Percentiles rank a stretch among this genome's conserved stretches.
These are phyloP conservation scores for Eulemur mongoz DNA, from an alignment of 2,797 vertebrate genomes.

Conservation along the genomic window DNA sequence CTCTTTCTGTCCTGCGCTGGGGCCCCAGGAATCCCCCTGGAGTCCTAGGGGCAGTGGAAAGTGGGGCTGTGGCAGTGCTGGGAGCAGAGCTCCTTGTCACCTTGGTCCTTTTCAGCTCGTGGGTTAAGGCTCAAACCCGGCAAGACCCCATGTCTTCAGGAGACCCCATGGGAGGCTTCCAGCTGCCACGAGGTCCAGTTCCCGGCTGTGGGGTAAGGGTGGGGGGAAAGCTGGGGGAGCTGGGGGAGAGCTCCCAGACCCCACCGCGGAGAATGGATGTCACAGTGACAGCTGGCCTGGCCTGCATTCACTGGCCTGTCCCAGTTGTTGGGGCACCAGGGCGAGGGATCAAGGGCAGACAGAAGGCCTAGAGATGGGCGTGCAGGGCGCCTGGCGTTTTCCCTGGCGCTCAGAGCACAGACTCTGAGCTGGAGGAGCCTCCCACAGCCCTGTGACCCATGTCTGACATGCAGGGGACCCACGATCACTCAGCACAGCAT, in stretches of 20 bases:
- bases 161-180: not conserved
- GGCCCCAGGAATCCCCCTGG: not conserved
- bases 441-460: not conserved
- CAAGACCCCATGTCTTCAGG: not conserved
- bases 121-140: not conserved
- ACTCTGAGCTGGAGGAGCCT: not conserved
- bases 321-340: conserved; percentile 67
- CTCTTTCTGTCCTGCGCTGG: not conserved
- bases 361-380: not conserved
- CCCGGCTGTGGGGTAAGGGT: not conserved
- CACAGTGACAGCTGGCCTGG: conserved; percentile 73
- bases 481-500: not conserved
- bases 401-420: not conserved
- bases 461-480: not conserved
- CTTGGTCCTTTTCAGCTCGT: not conserved
- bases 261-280: conserved; percentile 74
- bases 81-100: not conserved
- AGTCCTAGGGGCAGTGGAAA: not conserved
- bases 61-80: not conserved
- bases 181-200: not conserved
- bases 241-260: not conserved
- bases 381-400: not conserved
- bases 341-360: conserved; percentile 56
- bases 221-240: not conserved
- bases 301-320: not conserved